Percentiles rank a stretch among this genome's conserved stretches.
These are phyloP conservation scores for Hypotaenidia okinawae DNA, from an alignment of 2,797 vertebrate species.

Conservation along the genomic window DNA sequence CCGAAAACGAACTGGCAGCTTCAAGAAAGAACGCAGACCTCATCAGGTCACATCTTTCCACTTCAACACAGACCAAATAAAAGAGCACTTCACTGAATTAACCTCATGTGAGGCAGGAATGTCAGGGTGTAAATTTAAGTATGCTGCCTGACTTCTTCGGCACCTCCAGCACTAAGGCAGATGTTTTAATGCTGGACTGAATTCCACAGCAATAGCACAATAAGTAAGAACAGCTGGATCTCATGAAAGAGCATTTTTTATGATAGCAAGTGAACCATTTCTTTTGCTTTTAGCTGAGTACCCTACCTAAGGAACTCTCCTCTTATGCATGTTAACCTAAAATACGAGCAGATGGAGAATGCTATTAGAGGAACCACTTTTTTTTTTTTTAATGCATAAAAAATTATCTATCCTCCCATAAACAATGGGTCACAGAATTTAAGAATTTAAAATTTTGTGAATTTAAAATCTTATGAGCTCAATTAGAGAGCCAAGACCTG, in stretches of 20 bases:
- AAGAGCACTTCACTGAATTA: constrained; percentile 57
- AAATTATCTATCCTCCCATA: not conserved
- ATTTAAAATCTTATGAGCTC: not conserved
- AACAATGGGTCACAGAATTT: not conserved
- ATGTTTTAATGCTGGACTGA: constrained; percentile 20
- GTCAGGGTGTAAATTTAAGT: constrained; percentile 32
- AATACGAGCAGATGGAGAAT: not conserved
- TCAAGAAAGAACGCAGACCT: constrained; percentile 49
- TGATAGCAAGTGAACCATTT: not conserved
- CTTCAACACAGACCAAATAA: constrained; percentile 32
- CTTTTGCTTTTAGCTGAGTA: not conserved
- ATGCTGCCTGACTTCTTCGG: constrained; percentile 18
- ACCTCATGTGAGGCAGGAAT: constrained; percentile 41
- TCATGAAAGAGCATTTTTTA: constrained; percentile 25
- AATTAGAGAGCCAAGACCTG: not conserved
- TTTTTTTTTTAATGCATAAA: not conserved
- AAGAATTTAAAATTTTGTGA: not conserved
- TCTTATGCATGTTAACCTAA: not conserved
- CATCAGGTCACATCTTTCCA: constrained; percentile 53
- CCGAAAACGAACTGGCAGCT: constrained; percentile 11
- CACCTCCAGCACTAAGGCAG: constrained; percentile 18
- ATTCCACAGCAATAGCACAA: not conserved
- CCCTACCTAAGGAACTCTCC: constrained; percentile 2
- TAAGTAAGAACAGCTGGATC: constrained; percentile 32
- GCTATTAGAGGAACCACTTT: not conserved